Base-by-base conservation (phyloP, 2,888 invertebrate species). In the Apamea monoglypha region DNA sequence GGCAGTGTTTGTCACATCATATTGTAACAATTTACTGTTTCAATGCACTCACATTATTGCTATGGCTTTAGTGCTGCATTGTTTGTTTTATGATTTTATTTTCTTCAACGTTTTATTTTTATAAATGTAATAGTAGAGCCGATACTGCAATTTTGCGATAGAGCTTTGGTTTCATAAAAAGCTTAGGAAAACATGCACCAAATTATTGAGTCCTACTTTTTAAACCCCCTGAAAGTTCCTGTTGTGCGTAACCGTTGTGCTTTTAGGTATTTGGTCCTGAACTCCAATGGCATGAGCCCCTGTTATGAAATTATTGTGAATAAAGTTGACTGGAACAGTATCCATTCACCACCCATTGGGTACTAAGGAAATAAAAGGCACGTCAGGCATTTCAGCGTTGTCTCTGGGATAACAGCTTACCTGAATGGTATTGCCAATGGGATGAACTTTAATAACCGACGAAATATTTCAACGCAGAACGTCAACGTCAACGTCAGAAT, bases 11-110 rank as follows among this genome's bases (percentile, higher is more conserved):
- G 85, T 85, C 81, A 76, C 81, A 75, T 76, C 72, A 70, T 75
- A 78, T 76, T 81, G 59, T 64, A 84, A 79, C 80, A 69, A 75
- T 85, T 87, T 83, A 76, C 78, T 82, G 80, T 82, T 84, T 79
- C 40, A 79, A 69, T 77, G 74, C 53, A 36, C 53, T 67, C 36
- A 68, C 36, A 64, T 85, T 61, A 80, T 80, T 83, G 82, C 40
- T 40, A 73, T 44, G 21, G 32, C 61, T 74, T 53, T 69, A 75
- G 44, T 73, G 64, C 66, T 72, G 74, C 59, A 82, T 78, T 78
- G 61, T 68, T 85, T 81, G 64, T 76, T 78, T 75, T 67, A 68
- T 50, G 21, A 61, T 53, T 78, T 59, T 63, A 32, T 82, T 75
- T 56, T 71, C 29, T 67, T n/a, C 16, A 32, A 83, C 18, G 36